Conservation (phyloP, 2,797 vertebrate species). For the Coreius guichenoti region DNA sequence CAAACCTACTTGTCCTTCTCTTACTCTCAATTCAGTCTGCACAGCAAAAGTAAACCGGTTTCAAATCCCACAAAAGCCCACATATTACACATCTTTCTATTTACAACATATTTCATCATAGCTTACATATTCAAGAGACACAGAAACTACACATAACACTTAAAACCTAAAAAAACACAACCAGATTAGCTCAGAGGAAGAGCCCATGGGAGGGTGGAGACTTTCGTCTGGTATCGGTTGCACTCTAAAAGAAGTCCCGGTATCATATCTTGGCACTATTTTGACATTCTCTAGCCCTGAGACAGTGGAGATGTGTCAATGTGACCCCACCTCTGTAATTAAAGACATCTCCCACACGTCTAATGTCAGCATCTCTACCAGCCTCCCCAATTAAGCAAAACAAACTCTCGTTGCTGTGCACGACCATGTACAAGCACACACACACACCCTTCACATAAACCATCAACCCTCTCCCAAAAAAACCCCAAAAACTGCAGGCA, state of each 20-base stretch:
- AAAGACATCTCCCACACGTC: constrained; percentile 46
- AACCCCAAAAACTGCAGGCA: no score
- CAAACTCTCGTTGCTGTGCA: constrained; percentile 17
- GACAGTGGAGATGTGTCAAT: constrained; percentile 26
- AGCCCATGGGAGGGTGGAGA: constrained; percentile 30
- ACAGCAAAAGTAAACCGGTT: background rate
- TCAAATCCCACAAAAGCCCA: background rate
- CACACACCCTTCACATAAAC: background rate
- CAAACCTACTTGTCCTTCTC: background rate
- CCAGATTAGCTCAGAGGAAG: constrained; percentile 12
- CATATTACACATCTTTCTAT: constrained; percentile 18
- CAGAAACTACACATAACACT: constrained; percentile 25
- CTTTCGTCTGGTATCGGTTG: constrained; percentile 59
- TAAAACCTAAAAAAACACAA: constrained; percentile 7
- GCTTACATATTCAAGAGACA: background rate
- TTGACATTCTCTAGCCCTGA: constrained; percentile 50
- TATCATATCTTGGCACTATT: constrained; percentile 42
- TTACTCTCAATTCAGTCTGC: background rate
- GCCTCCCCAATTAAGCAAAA: constrained; percentile 45
- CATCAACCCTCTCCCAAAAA: background rate
- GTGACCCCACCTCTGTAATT: constrained; percentile 55
- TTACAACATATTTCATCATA: constrained; percentile 19
- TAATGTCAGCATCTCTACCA: constrained; percentile 51
- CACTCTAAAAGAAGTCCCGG: constrained; percentile 38
- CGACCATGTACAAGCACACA: background rate